Evolutionary conservation across 2,888 invertebrate species (phyloP).

Genomic region (Achlya flavicornis): DNA sequence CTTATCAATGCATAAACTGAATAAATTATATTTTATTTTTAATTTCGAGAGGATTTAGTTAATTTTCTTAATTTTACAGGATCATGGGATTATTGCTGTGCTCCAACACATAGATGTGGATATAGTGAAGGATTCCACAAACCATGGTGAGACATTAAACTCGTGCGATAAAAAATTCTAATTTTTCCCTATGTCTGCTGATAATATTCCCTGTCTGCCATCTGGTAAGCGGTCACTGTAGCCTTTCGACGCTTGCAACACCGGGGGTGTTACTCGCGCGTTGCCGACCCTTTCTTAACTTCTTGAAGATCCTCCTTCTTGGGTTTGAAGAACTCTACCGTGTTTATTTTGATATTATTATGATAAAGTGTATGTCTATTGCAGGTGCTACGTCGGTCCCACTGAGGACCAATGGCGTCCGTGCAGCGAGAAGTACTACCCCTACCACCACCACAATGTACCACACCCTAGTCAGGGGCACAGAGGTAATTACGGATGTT

Average conservation of each 20-base stretch:
- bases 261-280: too few species aligned
- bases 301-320: too few species aligned
- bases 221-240: background rate
- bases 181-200: too few species aligned
- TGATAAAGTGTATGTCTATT: constrained; percentile 22
- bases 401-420: constrained; percentile 92
- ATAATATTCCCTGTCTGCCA: background rate
- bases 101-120: constrained; percentile 92
- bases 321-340: too few species aligned
- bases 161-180: too few species aligned
- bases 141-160: constrained; percentile 89
- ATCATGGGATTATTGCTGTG: constrained; percentile 94
- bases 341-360: too few species aligned
- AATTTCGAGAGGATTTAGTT: too few species aligned
- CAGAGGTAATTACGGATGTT: constrained; percentile 51
- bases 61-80: constrained; percentile 53
- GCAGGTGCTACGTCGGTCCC: constrained; percentile 93
- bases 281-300: too few species aligned
- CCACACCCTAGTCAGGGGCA: constrained; percentile 71
- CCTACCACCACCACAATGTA: constrained; percentile 80
- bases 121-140: constrained; percentile 92
- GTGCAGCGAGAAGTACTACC: constrained; percentile 92
- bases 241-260: too few species aligned
- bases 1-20: too few species aligned
- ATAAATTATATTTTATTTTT: too few species aligned